A percentile compares a stretch with the other conserved stretches of the same genome.
These are phyloP conservation scores for Latheticus oryzae DNA, from an alignment of 2,888 invertebrate genomes.

Conservation along the genomic window DNA sequence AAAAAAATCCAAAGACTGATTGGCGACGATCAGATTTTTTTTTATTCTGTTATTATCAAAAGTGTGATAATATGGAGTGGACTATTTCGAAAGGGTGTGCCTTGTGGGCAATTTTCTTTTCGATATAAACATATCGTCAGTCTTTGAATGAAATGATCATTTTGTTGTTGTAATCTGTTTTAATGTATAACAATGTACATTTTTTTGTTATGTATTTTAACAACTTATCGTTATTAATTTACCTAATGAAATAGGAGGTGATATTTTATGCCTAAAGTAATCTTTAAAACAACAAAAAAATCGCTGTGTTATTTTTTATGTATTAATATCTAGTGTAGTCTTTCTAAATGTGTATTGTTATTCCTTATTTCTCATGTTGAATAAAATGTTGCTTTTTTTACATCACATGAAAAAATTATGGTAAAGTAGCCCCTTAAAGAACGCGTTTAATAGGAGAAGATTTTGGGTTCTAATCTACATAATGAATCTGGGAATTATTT, in stretches of 20 bases:
- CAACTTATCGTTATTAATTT: slow-evolving; percentile 12
- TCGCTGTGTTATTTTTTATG: slow-evolving; percentile 38
- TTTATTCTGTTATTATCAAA: too few relatives aligned
- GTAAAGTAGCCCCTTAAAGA: too few relatives aligned
- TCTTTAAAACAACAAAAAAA: slow-evolving; percentile 25
- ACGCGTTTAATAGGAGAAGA: too few relatives aligned
- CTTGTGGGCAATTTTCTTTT: slow-evolving; percentile 25
- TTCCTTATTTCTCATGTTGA: slow-evolving; percentile 38
- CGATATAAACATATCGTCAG: slow-evolving; percentile 23
- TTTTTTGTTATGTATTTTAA: slow-evolving; percentile 5
- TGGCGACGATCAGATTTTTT: slow-evolving; percentile 20
- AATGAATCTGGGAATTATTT: too few relatives aligned
- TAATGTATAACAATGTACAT: slow-evolving; percentile 4
- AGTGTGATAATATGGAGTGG: slow-evolving; percentile 31
- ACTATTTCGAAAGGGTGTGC: slow-evolving; percentile 22
- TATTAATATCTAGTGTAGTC: slow-evolving; percentile 33
- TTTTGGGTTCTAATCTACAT: too few relatives aligned
- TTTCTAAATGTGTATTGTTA: slow-evolving; percentile 35
- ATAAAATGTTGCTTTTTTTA: slow-evolving; percentile 39
- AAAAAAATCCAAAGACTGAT: slow-evolving; percentile 67
- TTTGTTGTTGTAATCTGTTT: background rate
- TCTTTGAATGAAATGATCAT: slow-evolving; percentile 10
- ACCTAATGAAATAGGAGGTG: slow-evolving; percentile 24
- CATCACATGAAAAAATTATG: too few relatives aligned
- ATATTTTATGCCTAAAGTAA: slow-evolving; percentile 33